A percentile compares a stretch with the other conserved stretches of the same genome.
These are phyloP conservation scores for Pegoplata infirma DNA, from an alignment of 2,888 invertebrate species.

Conservation along the genomic window DNA sequence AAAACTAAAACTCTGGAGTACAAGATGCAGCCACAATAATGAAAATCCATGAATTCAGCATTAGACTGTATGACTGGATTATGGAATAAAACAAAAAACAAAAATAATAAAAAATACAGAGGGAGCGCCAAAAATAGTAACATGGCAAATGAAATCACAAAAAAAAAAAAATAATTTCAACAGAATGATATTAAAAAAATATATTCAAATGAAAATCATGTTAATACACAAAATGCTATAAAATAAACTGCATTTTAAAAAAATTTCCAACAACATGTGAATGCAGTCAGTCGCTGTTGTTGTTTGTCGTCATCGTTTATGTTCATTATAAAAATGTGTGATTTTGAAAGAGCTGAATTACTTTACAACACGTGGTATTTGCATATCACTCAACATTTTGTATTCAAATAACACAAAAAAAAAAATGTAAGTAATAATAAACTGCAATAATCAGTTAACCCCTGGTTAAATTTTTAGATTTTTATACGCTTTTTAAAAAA, in stretches of 20 bases:
- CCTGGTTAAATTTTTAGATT: neutral
- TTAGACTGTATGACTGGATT: neutral
- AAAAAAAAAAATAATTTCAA: neutral
- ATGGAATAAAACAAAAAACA: too few species aligned
- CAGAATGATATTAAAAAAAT: neutral
- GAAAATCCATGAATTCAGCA: neutral
- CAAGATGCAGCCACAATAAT: neutral
- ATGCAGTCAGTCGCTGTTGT: neutral
- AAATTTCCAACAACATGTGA: neutral
- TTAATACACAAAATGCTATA: neutral
- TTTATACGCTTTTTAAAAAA: neutral
- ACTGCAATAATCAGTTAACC: neutral
- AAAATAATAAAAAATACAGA: neutral
- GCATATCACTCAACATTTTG: constrained; percentile 12
- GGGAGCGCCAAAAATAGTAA: constrained; percentile 29
- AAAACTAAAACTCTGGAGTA: neutral
- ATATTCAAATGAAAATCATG: neutral
- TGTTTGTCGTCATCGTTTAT: neutral
- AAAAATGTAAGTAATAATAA: neutral
- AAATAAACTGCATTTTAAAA: neutral
- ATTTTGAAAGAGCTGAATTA: neutral
- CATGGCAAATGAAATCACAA: neutral
- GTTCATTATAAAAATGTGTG: neutral
- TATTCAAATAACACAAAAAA: too few species aligned
- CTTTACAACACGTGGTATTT: constrained; percentile 34